A percentile compares a stretch with the other conserved stretches of the same genome.
Conservation (phyloP, 2,797 vertebrate species). For the Aeoliscus strigatus region DNA sequence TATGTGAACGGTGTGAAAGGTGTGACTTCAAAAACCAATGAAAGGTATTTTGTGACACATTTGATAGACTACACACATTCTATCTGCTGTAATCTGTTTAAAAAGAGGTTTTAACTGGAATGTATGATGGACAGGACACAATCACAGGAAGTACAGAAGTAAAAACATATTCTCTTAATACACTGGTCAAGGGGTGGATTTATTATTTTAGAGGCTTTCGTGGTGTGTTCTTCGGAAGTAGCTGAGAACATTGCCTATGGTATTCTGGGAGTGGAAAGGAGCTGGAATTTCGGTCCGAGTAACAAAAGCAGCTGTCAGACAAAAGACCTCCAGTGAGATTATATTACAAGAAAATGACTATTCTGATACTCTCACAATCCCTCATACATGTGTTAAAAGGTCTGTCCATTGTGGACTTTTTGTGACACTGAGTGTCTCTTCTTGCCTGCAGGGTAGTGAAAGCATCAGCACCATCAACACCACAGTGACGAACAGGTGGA, state of each 20-base stretch:
- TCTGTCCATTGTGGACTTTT: slow-evolving; percentile 10
- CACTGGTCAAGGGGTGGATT: no score
- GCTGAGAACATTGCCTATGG: slow-evolving; percentile 41
- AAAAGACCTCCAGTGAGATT: slow-evolving; percentile 58
- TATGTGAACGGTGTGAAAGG: no score
- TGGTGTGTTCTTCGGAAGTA: no score
- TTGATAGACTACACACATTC: no score
- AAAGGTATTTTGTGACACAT: no score
- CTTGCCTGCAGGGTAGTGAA: slow-evolving; percentile 14
- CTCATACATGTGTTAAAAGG: slow-evolving; percentile 1
- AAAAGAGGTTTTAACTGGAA: no score
- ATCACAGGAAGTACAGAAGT: no score
- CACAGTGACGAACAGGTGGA: not conserved
- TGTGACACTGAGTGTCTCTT: slow-evolving; percentile 14
- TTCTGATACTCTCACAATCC: slow-evolving; percentile 4
- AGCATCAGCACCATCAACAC: not conserved
- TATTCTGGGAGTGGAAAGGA: slow-evolving; percentile 63
- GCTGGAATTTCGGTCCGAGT: slow-evolving; percentile 62
- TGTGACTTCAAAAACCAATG: no score
- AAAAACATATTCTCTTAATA: no score
- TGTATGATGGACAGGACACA: no score
- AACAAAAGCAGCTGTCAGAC: slow-evolving; percentile 62
- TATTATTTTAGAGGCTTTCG: no score
- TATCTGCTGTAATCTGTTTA: no score
- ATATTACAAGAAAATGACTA: slow-evolving; percentile 51